These are phyloP conservation scores for Dasypus novemcinctus DNA, from an alignment of 2,113 vertebrate species.

Conservation along the genomic window DNA sequence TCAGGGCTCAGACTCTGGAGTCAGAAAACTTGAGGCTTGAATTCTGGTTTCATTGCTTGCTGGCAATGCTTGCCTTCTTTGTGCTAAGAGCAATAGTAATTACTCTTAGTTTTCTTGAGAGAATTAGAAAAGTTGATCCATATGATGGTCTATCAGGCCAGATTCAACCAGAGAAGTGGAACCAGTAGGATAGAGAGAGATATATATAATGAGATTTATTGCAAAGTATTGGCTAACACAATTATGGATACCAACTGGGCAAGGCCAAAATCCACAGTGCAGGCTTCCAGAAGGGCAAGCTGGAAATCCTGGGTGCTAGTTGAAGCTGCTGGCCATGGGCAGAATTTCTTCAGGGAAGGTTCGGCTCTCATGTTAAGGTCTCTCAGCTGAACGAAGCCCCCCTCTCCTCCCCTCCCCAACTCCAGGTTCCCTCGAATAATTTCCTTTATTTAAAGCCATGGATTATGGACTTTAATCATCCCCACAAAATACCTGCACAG, in stretches of 20 bases:
- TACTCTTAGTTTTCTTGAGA: background rate
- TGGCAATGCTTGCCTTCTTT: background rate
- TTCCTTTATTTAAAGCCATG: background rate
- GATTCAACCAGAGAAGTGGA: background rate
- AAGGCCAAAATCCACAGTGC: background rate
- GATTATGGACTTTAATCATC: background rate
- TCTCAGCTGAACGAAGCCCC: background rate
- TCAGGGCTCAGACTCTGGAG: background rate
- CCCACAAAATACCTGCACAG: background rate
- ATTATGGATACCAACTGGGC: background rate
- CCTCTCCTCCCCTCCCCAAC: background rate
- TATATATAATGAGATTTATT: background rate
- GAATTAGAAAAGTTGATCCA: background rate
- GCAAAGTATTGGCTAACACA: background rate
- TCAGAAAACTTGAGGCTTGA: background rate
- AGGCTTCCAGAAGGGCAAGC: background rate
- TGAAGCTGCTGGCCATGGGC: background rate
- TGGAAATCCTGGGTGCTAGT: fast-evolving
- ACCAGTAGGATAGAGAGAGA: background rate
- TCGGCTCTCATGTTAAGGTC: background rate
- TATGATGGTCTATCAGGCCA: background rate
- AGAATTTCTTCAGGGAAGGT: background rate
- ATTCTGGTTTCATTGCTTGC: background rate
- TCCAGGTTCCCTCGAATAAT: background rate
- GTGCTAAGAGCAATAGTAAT: too few species aligned